These are phyloP conservation scores for Oopsacas minuta DNA, from an alignment of 37 sponge, comb jelly and placozoan genomes.

Conservation along the genomic window DNA sequence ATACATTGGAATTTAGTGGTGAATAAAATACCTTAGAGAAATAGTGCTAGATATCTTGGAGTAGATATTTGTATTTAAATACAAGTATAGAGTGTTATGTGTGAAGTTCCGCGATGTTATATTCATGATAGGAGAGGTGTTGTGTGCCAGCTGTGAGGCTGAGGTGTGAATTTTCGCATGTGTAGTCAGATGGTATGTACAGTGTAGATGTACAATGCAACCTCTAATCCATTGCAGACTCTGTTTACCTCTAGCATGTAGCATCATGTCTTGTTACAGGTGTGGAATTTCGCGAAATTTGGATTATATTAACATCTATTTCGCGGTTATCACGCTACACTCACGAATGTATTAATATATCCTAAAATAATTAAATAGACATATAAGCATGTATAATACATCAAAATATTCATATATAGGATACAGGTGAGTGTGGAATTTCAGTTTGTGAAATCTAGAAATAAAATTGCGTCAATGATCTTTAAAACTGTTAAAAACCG, in stretches of 20 bases:
- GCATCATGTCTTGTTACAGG: not conserved
- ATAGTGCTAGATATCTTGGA: not conserved
- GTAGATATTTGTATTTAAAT: too few species aligned
- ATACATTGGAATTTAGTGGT: too few species aligned
- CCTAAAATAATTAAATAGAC: too few species aligned
- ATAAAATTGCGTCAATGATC: not conserved
- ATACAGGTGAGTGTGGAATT: not conserved
- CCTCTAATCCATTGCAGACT: not conserved
- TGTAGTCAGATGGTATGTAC: not conserved
- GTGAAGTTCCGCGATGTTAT: not conserved
- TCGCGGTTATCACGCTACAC: too few species aligned
- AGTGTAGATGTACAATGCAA: not conserved
- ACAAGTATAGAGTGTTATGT: too few species aligned
- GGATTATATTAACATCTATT: too few species aligned
- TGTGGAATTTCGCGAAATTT: not conserved
- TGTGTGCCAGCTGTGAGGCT: not conserved
- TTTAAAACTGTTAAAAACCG: slow-evolving; percentile 16
- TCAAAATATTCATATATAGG: not conserved
- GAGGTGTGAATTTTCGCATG: not conserved
- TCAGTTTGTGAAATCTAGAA: not conserved
- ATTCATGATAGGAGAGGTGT: not conserved
- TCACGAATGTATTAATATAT: too few species aligned
- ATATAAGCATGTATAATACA: too few species aligned
- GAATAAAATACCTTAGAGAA: not conserved
- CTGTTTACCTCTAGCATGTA: not conserved